A percentile compares a stretch with the other conserved stretches of the same genome.
These are phyloP conservation scores for Fabriciana adippe DNA, from an alignment of 2,888 invertebrate species.

Conservation along the genomic window DNA sequence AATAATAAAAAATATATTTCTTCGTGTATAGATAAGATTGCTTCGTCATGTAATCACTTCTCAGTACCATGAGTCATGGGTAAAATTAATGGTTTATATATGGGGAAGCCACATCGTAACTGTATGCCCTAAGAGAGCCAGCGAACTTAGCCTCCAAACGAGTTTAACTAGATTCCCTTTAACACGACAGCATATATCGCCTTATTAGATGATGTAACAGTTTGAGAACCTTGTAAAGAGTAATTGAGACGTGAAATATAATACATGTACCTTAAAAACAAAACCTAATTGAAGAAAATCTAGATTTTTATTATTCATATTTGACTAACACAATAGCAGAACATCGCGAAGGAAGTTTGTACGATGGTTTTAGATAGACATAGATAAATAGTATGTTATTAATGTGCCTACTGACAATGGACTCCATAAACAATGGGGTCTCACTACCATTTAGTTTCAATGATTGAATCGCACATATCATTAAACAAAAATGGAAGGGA, in stretches of 20 bases:
- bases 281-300: not conserved
- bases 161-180: conserved; percentile 27
- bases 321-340: not conserved
- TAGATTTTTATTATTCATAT: not conserved
- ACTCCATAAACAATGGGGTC: not conserved
- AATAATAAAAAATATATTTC: not conserved
- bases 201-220: conserved; percentile 33
- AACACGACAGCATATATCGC: conserved; percentile 27
- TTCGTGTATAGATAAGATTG: not conserved
- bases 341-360: not conserved
- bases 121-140: conserved; percentile 21
- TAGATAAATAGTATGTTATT: not conserved
- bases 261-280: not conserved
- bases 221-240: conserved; percentile 16
- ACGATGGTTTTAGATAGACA: not conserved
- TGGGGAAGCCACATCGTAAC: conserved; percentile 19
- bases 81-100: conserved; percentile 11
- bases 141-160: conserved; percentile 34
- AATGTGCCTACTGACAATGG: not conserved
- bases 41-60: not conserved
- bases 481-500: not conserved
- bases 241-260: too few species aligned
- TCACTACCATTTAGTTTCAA: not conserved
- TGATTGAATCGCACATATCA: not conserved
- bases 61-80: conserved; percentile 14